Evolutionary conservation across 2,888 invertebrate species (phyloP), one percentile per base, ranked within the genome.

Genomic region (Anodontia alba): DNA sequence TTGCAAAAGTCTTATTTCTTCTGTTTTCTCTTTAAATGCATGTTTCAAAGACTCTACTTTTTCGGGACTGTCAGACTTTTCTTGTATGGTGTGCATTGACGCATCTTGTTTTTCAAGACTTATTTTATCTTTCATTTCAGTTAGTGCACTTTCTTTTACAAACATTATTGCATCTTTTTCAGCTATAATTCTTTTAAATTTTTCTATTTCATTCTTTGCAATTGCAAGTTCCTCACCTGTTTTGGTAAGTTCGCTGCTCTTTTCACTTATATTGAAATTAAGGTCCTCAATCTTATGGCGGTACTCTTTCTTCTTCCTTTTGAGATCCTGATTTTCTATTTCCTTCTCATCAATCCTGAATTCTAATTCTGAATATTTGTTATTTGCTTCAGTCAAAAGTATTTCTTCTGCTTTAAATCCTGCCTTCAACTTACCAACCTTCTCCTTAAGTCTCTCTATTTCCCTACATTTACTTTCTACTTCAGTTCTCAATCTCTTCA

Each of bases 181-280:
- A 31, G 73, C 8, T 1, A 49, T 36, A 7, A 69, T 54, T 49
- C 80, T 72, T 49, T 82, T 82, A 0, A 66, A 51, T 23, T 78
- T 82, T 42, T 69, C 77, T 26, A 51, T 54, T 51, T 86, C 83
- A 42, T 69, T 43, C 33, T 33, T 75, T 10, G 66, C 38, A 15
- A 83, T 29, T 23, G 79, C 83, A 23, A 86, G 70, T 38, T 86
- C 81, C 69, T 86, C 86, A 36, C 83, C 80, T 10, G 86, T 76
- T 12, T 51, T 71, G 12, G 72, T 66, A 29, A 83, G 76, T 43
- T 81, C 75, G 23, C 73, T 57, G n/a, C 68, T 36, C 72, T 76
- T 79, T 43, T 54, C 67, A 51, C 78, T 70, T 10, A 80, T 17
- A 12, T 36, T 33, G 33, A 42, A 54, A 26, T 80, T 38, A 29